Evolutionary conservation across 2,797 vertebrate genomes (phyloP).

Genomic region (Spinibarbus caldwelli): DNA sequence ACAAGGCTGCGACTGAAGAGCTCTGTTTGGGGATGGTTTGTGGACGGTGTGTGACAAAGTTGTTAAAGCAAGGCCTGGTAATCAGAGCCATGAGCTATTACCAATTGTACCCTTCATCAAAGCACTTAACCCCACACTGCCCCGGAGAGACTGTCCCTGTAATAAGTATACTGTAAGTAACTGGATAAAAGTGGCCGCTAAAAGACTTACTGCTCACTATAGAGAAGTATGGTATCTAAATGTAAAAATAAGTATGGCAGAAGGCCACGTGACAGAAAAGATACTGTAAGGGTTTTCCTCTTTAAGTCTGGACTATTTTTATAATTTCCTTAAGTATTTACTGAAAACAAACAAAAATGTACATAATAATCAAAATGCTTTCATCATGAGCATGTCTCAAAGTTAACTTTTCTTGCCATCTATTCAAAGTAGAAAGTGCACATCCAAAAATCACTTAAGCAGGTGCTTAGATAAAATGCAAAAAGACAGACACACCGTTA

Average conservation of each 20-base stretch:
- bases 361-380: neutral
- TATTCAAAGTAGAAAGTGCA: neutral
- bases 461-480: neutral
- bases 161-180: constrained; percentile 1
- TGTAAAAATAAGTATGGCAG: neutral
- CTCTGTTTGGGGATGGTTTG: constrained; percentile 16
- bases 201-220: neutral
- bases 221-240: neutral
- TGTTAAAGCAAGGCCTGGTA: neutral
- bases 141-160: neutral
- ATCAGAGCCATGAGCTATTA: neutral
- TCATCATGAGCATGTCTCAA: neutral
- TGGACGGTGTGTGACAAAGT: neutral
- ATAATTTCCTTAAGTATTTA: neutral
- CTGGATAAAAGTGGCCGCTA: neutral
- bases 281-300: neutral
- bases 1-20: constrained; percentile 23
- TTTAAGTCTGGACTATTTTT: neutral
- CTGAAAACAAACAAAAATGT: neutral
- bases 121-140: neutral
- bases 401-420: neutral
- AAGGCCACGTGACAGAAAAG: neutral
- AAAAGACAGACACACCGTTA: neutral
- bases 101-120: constrained; percentile 16
- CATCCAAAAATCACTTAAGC: neutral